Conservation (phyloP, 2,113 vertebrate genomes). For the Steatornis caripensis region DNA sequence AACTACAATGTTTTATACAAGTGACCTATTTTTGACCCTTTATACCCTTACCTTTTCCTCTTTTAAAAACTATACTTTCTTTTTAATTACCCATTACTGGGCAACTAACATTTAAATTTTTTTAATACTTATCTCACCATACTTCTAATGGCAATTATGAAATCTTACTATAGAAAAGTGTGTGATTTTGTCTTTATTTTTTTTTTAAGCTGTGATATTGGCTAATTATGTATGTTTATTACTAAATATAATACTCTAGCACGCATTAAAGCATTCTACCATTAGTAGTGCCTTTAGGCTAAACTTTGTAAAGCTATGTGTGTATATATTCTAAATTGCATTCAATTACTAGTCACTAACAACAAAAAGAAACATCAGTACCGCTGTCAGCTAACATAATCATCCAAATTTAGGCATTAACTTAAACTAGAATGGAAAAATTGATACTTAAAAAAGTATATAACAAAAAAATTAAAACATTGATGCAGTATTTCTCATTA, state of each 20-base stretch:
- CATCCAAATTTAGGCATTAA: slow-evolving; percentile 70
- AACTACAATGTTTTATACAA: slow-evolving; percentile 72
- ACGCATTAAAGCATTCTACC: slow-evolving; percentile 90
- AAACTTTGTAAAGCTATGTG: slow-evolving; percentile 86
- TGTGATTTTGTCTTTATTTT: slow-evolving; percentile 72
- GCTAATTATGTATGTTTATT: slow-evolving; percentile 78
- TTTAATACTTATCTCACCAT: slow-evolving; percentile 71
- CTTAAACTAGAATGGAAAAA: slow-evolving; percentile 69
- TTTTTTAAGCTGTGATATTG: slow-evolving; percentile 85
- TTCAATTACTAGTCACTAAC: slow-evolving; percentile 73
- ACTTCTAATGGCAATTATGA: slow-evolving; percentile 71
- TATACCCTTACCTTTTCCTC: slow-evolving; percentile 57
- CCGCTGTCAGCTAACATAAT: slow-evolving; percentile 75
- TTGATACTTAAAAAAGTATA: slow-evolving; percentile 67
- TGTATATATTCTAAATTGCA: slow-evolving; percentile 72
- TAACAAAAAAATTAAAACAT: slow-evolving; percentile 43
- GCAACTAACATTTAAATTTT: slow-evolving; percentile 54
- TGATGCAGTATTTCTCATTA: slow-evolving; percentile 67
- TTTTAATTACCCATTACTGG: slow-evolving; percentile 58
- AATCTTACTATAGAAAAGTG: slow-evolving; percentile 71
- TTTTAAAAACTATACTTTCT: slow-evolving; percentile 68
- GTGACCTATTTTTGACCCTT: slow-evolving; percentile 66
- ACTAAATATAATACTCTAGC: slow-evolving; percentile 90
- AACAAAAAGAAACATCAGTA: slow-evolving; percentile 78
- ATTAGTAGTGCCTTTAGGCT: slow-evolving; percentile 82